Evolutionary conservation across 2,113 vertebrate species (phyloP).

Genomic region (Pseudorectes ferrugineus): DNA sequence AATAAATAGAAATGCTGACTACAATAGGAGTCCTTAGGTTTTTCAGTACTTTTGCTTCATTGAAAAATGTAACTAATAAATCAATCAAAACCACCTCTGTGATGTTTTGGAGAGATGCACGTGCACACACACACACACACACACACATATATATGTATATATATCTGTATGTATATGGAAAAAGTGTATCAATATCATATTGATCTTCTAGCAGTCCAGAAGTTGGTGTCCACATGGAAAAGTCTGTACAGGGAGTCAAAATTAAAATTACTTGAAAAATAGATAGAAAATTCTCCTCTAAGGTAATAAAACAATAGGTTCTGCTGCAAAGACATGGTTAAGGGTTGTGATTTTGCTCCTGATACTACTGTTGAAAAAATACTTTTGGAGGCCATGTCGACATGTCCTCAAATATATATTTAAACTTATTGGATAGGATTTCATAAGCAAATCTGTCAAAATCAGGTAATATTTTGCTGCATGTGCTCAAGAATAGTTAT

Average conservation of each 20-base stretch:
- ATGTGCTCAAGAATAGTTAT: not conserved
- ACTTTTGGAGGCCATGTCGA: rapidly evolving
- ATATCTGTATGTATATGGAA: not conserved
- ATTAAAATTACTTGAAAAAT: not conserved
- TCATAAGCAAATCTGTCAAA: not conserved
- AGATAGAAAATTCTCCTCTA: not conserved
- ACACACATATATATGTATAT: not conserved
- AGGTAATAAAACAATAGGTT: not conserved
- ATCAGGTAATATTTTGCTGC: not conserved
- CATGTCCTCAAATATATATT: not conserved
- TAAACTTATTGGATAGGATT: not conserved
- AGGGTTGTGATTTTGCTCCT: not conserved
- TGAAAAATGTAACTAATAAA: not conserved
- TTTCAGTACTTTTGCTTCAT: not conserved
- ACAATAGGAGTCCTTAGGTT: not conserved
- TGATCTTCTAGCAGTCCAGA: not conserved
- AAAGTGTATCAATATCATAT: not conserved
- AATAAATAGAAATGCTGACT: not conserved
- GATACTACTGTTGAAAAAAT: not conserved
- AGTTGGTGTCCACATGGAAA: not conserved
- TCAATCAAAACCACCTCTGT: not conserved
- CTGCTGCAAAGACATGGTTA: not conserved
- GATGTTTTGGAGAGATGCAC: not conserved
- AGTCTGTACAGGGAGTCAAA: not conserved
- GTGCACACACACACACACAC: rapidly evolving